phyloP scores from a whole-genome alignment of 2,113 vertebrate species.

The Parus major region DNA sequence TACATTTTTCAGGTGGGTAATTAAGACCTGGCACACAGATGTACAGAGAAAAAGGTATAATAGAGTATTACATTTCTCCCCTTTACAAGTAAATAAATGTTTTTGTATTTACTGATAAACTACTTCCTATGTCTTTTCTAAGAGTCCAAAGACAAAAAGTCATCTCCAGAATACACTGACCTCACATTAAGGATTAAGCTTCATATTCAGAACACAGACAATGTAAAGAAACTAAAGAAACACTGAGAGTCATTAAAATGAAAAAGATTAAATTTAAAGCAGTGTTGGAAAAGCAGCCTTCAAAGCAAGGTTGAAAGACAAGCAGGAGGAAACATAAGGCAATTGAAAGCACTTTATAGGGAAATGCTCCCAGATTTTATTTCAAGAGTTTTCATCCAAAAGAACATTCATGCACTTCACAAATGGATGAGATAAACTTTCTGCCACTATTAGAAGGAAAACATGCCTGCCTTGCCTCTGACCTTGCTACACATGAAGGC shows the following conservation, averaged over 20 bases:
- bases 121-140: neutral
- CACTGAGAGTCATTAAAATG: neutral
- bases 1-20: neutral
- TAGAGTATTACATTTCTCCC: neutral
- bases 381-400: neutral
- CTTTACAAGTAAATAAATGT: neutral
- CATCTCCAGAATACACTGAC: neutral
- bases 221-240: neutral
- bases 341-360: neutral
- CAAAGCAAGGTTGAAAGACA: neutral
- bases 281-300: neutral
- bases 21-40: neutral
- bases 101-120: neutral
- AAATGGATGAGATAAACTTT: neutral
- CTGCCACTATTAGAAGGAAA: neutral
- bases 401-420: neutral
- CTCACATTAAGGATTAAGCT: neutral
- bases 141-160: neutral
- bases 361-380: neutral
- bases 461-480: neutral
- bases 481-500: neutral
- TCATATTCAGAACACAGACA: neutral
- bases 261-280: neutral
- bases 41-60: neutral
- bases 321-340: neutral